Evolutionary conservation across 1,140 invertebrate genomes (phyloP).

Genomic region (Bombus cullumanus): DNA sequence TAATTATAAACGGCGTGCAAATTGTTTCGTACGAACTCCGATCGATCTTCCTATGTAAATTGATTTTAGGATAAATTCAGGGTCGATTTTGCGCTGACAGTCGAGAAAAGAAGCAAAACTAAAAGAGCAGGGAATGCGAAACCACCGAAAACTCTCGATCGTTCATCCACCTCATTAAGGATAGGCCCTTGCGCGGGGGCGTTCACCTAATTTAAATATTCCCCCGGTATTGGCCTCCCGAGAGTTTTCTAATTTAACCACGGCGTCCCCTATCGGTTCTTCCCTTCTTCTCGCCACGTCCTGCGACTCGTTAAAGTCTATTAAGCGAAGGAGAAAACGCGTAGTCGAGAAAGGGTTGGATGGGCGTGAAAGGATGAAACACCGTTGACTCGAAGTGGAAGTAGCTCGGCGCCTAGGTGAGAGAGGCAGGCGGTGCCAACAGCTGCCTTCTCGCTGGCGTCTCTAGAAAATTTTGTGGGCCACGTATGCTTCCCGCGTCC

Average conservation of each 20-base stretch:
- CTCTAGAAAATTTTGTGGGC: conserved; percentile 39
- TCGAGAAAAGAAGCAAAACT: neutral
- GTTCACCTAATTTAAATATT: conserved; percentile 67
- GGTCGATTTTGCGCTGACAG: conserved; percentile 31
- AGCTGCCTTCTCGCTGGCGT: neutral
- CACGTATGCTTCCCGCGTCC: conserved; percentile 34
- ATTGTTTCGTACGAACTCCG: neutral
- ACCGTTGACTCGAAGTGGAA: neutral
- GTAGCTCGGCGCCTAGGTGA: neutral
- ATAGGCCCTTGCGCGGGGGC: conserved; percentile 39
- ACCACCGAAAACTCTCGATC: conserved; percentile 63
- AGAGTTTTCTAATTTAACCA: conserved; percentile 70
- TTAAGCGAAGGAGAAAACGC: conserved; percentile 53
- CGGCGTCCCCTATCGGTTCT: conserved; percentile 45
- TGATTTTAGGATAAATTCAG: neutral
- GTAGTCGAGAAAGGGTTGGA: neutral
- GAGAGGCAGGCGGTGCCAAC: conserved; percentile 10
- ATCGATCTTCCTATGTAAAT: neutral
- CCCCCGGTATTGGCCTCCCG: conserved; percentile 29
- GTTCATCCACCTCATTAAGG: conserved; percentile 64
- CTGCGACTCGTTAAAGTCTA: conserved; percentile 61
- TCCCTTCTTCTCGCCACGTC: conserved; percentile 7
- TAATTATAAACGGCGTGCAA: neutral
- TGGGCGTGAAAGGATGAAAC: no score
- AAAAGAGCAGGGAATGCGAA: neutral